Evolutionary conservation across 2,888 invertebrate genomes (phyloP).

Genomic region (Dynastes hyllus): DNA sequence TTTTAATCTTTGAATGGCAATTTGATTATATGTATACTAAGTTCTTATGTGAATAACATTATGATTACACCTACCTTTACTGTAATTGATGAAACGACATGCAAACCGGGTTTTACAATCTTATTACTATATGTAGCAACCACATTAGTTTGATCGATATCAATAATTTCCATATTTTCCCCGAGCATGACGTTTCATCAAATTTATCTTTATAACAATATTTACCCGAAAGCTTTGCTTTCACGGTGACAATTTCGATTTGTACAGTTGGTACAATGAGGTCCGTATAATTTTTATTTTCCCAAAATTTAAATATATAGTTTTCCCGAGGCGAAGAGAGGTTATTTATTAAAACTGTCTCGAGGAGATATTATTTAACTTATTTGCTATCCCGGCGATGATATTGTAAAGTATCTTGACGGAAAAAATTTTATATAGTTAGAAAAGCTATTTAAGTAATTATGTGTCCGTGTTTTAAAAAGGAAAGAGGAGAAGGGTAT

Average conservation of each 20-base stretch:
- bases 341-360: conserved; percentile 25
- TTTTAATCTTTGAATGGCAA: no score
- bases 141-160: conserved; percentile 60
- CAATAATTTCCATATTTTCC: conserved; percentile 55
- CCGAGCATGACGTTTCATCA: not conserved
- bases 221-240: not conserved
- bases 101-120: conserved; percentile 55
- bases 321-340: not conserved
- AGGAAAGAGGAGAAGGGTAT: not conserved
- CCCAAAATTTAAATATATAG: no score
- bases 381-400: conserved; percentile 5
- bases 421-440: conserved; percentile 11
- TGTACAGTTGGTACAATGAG: not conserved
- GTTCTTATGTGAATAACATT: not conserved
- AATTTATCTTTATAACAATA: conserved; percentile 1
- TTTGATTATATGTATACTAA: no score
- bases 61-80: conserved; percentile 53
- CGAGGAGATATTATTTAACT: conserved; percentile 13
- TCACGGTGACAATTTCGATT: conserved; percentile 6
- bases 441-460: conserved; percentile 20
- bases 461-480: not conserved
- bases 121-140: conserved; percentile 58
- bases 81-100: conserved; percentile 55
- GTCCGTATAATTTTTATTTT: not conserved
- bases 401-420: conserved; percentile 14